phyloP scores from a whole-genome alignment of 2,888 invertebrate genomes.

The Dusona sp. region DNA sequence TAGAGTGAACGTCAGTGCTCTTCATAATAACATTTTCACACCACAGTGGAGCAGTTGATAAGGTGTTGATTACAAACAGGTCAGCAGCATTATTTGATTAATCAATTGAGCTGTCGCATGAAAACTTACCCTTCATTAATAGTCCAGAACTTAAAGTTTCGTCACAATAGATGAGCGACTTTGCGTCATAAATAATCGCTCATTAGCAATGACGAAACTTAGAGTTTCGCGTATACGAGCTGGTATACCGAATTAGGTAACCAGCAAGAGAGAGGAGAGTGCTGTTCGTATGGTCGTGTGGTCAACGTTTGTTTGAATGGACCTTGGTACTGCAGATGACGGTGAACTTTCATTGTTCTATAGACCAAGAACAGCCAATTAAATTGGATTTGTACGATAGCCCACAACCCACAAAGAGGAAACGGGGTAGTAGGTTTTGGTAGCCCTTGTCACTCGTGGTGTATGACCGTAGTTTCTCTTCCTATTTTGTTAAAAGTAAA shows the following conservation, averaged over 20 bases:
- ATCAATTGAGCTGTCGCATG: background rate
- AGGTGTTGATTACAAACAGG: background rate
- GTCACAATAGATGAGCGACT: background rate
- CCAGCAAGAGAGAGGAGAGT: background rate
- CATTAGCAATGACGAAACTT: background rate
- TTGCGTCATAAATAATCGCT: background rate
- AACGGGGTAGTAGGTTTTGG: conserved; percentile 32
- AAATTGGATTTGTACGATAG: conserved; percentile 50
- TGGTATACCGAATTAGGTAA: background rate
- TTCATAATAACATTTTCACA: background rate
- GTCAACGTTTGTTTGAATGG: conserved; percentile 25
- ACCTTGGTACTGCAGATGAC: background rate
- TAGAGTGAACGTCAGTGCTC: background rate
- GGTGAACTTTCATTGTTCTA: conserved; percentile 42
- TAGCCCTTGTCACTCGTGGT: background rate
- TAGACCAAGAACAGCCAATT: conserved; percentile 47
- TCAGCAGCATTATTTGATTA: background rate
- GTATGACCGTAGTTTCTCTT: background rate
- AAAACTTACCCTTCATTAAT: conserved; percentile 4
- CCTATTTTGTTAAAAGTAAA: background rate
- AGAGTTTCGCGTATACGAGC: background rate
- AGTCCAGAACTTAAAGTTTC: conserved; percentile 2
- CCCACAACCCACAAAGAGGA: conserved; percentile 30
- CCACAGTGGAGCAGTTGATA: background rate
- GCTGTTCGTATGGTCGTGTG: background rate